Evolutionary conservation across 2,888 invertebrate genomes (phyloP).

Genomic region (Ferrisia virgata): DNA sequence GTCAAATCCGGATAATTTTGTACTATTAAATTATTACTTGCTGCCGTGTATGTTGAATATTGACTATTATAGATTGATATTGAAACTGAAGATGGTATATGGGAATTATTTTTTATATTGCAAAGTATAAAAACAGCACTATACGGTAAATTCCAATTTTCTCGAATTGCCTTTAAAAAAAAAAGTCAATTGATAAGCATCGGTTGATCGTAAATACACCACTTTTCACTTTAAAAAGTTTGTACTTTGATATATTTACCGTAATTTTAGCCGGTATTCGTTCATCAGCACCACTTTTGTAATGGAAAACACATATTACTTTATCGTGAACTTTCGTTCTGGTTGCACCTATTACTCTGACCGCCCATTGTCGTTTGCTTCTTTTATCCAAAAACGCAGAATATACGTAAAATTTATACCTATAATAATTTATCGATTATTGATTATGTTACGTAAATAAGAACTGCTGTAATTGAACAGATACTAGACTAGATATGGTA

Average conservation of each 20-base stretch:
- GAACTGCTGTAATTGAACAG: background rate
- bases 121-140: slow-evolving; percentile 87
- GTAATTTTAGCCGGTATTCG: slow-evolving; percentile 40
- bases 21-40: slow-evolving; percentile 65
- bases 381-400: slow-evolving; percentile 84
- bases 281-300: slow-evolving; percentile 54
- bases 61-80: slow-evolving; percentile 63
- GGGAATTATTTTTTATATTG: slow-evolving; percentile 61
- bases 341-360: slow-evolving; percentile 82
- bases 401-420: slow-evolving; percentile 86
- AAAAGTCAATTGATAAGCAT: slow-evolving; percentile 29
- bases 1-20: slow-evolving; percentile 54
- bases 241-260: background rate
- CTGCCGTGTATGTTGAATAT: slow-evolving; percentile 52
- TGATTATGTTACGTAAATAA: background rate
- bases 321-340: slow-evolving; percentile 79
- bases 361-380: slow-evolving; percentile 61
- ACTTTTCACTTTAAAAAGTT: background rate
- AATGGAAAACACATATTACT: slow-evolving; percentile 78
- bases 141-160: slow-evolving; percentile 91
- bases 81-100: slow-evolving; percentile 66
- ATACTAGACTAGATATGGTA: background rate
- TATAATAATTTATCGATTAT: slow-evolving; percentile 54
- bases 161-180: slow-evolving; percentile 69
- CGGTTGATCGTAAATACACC: background rate